Conservation (phyloP, 2,888 invertebrate genomes). For the Hypsopygia costalis region DNA sequence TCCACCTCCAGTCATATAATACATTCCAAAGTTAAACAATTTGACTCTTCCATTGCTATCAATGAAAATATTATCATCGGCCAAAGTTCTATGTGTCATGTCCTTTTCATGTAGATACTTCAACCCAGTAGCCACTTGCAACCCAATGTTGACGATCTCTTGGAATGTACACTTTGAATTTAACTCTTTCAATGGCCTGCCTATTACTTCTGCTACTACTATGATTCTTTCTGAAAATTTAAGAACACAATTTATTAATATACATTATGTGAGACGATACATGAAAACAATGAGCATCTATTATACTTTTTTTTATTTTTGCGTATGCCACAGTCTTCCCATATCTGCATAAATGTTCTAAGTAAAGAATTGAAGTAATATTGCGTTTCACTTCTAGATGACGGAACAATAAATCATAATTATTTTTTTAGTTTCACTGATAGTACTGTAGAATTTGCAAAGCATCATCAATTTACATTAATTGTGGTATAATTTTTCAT, state of each 20-base stretch:
- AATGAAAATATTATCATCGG: slow-evolving; percentile 90
- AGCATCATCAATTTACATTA: no score
- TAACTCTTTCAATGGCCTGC: slow-evolving; percentile 82
- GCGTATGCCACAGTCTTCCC: no score
- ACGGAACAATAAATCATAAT: no score
- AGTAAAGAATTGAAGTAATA: no score
- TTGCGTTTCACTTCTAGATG: no score
- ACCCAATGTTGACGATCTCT: slow-evolving; percentile 83
- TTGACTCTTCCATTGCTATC: slow-evolving; percentile 87
- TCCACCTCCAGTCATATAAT: slow-evolving; percentile 93
- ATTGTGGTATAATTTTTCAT: no score
- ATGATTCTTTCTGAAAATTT: slow-evolving; percentile 86
- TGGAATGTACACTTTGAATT: slow-evolving; percentile 58
- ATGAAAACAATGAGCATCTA: no score
- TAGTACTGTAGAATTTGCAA: no score
- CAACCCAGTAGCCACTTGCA: slow-evolving; percentile 87
- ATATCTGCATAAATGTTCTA: no score
- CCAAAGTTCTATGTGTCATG: slow-evolving; percentile 89
- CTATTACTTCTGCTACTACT: slow-evolving; percentile 90
- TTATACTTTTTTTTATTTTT: no score
- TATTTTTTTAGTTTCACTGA: no score
- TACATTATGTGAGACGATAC: not conserved
- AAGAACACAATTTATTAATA: no score
- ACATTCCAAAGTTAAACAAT: slow-evolving; percentile 95
- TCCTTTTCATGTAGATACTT: slow-evolving; percentile 85